Evolutionary conservation across 2,797 vertebrate genomes (phyloP), one percentile per base, ranked within the genome.

Genomic region (Gymnopithys bicolor): DNA sequence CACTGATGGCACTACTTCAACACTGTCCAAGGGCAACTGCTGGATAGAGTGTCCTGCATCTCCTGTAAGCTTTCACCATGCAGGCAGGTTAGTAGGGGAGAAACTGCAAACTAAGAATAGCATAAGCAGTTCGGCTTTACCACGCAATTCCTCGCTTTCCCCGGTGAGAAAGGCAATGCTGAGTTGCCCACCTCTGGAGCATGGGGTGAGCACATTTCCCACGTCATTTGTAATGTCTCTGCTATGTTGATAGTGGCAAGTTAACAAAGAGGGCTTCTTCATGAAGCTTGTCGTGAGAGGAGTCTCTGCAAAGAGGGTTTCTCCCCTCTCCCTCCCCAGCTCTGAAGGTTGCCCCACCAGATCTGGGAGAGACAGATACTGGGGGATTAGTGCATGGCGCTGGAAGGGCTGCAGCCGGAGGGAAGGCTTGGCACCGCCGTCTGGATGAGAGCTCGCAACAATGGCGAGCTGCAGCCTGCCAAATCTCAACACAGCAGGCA

Each of bases 401-500:
- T 84, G 90, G 90, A 84, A 95, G 88, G 95, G 88, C 89, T 89
- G 87, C 95, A 93, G 87, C 94, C 87, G 5, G 83, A 90, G 70
- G 91, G 79, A 80, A 86, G 53, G 87, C 92, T 95, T 97, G 97
- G 97, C 96, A 94, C 75, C 1, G 33, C 51, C 1, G 68, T 43
- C 95, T 95, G 94, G 84, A 93, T 93, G 64, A 59, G 92, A 94
- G 93, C 89, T 89, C 2, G 27, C 87, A 95, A 95, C 90, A 92
- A 95, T 78, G 89, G 39, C 58, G 32, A 91, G 94, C 80, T 49
- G 41, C 63, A 68, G 87, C 63, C 84, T 98, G 97, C 95, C 96
- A 97, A 87, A 94, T 96, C 94, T 96, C 95, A 90, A 88, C 91
- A 88, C 94, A 95, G 95, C 90, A 84, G 96, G 90, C 82, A 85